phyloP scores from a whole-genome alignment of 2,113 vertebrate species.

The Prietella phreatophila region DNA sequence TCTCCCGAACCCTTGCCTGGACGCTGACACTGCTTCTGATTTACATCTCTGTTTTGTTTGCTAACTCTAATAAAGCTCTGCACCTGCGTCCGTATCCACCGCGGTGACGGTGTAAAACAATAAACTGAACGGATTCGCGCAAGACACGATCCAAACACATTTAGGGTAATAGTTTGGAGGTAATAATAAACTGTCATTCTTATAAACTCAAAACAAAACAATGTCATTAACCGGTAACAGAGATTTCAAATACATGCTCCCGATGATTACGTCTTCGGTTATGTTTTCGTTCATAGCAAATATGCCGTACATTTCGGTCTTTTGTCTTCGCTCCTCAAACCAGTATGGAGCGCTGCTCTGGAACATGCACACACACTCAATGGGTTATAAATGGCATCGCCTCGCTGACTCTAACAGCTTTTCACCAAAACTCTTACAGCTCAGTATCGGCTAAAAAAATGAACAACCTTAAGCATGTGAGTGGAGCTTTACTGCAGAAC shows the following conservation, averaged over 20 bases:
- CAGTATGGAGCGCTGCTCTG: neutral
- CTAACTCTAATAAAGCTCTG: no score
- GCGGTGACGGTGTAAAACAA: no score
- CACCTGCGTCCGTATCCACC: no score
- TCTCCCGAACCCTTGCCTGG: no score
- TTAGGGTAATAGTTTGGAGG: neutral
- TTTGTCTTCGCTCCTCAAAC: neutral
- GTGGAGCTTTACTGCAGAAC: constrained; percentile 30
- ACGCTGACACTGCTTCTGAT: no score
- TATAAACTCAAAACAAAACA: no score
- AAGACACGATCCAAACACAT: neutral
- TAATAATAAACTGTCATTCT: neutral
- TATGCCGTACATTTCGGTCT: neutral
- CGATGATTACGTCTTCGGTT: no score
- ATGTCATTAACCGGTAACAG: no score
- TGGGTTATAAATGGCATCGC: constrained; percentile 41
- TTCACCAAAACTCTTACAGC: constrained; percentile 41
- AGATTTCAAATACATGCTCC: neutral
- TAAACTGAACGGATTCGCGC: neutral
- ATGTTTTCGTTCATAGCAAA: neutral
- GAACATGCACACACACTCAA: neutral
- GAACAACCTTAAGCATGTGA: constrained; percentile 29
- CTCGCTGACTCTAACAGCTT: constrained; percentile 40
- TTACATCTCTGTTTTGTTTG: no score
- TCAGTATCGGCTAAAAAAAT: constrained; percentile 41